These are phyloP conservation scores for Paracyclopina nana DNA, from an alignment of 1,140 invertebrate genomes.

Conservation along the genomic window DNA sequence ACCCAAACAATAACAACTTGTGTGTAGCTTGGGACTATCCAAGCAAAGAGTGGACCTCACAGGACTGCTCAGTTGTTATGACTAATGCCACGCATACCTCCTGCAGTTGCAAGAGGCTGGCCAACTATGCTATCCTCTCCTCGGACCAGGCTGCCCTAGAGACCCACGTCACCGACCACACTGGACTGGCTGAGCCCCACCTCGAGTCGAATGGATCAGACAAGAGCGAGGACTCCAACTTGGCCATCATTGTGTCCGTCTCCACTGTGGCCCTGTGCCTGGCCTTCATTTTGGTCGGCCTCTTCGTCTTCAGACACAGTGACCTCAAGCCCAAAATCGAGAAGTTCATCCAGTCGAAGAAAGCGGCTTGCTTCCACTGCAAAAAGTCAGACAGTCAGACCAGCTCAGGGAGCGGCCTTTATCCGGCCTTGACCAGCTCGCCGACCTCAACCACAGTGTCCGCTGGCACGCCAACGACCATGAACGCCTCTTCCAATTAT, in stretches of 20 bases:
- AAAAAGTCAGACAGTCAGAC: neutral
- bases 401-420: neutral
- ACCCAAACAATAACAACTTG: slow-evolving; percentile 23
- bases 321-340: slow-evolving; percentile 1
- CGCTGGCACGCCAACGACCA: slow-evolving; percentile 1
- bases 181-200: neutral
- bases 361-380: neutral
- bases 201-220: neutral
- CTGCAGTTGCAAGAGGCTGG: slow-evolving; percentile 81
- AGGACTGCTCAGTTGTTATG: slow-evolving; percentile 59
- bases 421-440: neutral
- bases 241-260: neutral
- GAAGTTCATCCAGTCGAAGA: neutral
- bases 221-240: neutral
- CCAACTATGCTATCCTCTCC: slow-evolving; percentile 89
- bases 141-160: slow-evolving; percentile 37
- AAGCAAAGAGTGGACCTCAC: slow-evolving; percentile 65
- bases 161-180: neutral
- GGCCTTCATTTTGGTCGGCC: neutral
- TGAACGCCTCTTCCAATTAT: neutral
- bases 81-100: slow-evolving; percentile 71
- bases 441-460: neutral
- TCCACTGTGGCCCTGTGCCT: neutral
- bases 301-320: neutral
- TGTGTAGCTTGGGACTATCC: slow-evolving; percentile 88